Evolutionary conservation across 2,797 vertebrate genomes (phyloP).

Genomic region (Lagorchestes hirsutus): DNA sequence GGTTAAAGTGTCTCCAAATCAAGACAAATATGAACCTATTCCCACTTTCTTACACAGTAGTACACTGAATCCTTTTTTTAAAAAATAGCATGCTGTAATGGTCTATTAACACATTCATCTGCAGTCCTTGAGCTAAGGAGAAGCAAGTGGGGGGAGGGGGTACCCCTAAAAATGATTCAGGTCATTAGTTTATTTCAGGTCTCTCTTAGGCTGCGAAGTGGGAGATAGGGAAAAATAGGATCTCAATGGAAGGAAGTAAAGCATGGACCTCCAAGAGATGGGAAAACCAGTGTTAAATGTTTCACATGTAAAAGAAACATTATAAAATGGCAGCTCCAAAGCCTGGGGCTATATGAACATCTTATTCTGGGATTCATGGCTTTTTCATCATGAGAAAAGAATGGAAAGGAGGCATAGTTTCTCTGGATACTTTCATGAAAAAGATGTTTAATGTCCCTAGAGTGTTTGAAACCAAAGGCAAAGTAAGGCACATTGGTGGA

Average conservation of each 20-base stretch:
- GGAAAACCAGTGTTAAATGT: slow-evolving; percentile 54
- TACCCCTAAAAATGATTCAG: slow-evolving; percentile 58
- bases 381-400: slow-evolving; percentile 57
- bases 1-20: slow-evolving; percentile 65
- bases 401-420: slow-evolving; percentile 55
- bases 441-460: slow-evolving; percentile 44
- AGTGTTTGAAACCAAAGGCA: slow-evolving; percentile 77
- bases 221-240: slow-evolving; percentile 58
- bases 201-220: slow-evolving; percentile 72
- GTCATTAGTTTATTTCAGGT: neutral
- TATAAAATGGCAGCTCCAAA: slow-evolving; percentile 27
- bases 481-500: slow-evolving; percentile 27
- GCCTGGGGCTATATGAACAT: slow-evolving; percentile 14
- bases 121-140: slow-evolving; percentile 74
- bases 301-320: slow-evolving; percentile 24
- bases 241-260: slow-evolving; percentile 37
- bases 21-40: slow-evolving; percentile 66
- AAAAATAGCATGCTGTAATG: slow-evolving; percentile 81
- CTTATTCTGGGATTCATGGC: slow-evolving; percentile 40
- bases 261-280: slow-evolving; percentile 56
- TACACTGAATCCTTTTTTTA: slow-evolving; percentile 62
- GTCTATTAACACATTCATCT: slow-evolving; percentile 76
- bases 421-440: slow-evolving; percentile 59
- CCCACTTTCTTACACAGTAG: slow-evolving; percentile 71
- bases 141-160: slow-evolving; percentile 43